Evolutionary conservation across 2,797 vertebrate species (phyloP).

Genomic region (Crenuchus spilurus): DNA sequence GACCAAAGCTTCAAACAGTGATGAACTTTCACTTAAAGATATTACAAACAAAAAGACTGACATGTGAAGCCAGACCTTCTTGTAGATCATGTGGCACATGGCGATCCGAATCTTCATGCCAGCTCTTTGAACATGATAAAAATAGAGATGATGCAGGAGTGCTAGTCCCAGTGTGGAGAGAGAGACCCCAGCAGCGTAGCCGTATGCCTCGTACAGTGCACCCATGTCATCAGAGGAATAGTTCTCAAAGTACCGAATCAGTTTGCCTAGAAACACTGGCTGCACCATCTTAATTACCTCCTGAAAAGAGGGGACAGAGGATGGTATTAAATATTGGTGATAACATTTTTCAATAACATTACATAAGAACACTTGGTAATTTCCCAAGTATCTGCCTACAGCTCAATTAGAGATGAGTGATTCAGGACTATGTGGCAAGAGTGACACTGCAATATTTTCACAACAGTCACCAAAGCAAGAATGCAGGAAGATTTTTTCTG

Average conservation of each 20-base stretch:
- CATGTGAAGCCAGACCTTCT: slow-evolving; percentile 79
- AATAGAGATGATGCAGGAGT: slow-evolving; percentile 86
- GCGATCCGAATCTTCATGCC: slow-evolving; percentile 92
- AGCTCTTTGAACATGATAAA: slow-evolving; percentile 82
- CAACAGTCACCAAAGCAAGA: neutral
- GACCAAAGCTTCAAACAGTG: neutral
- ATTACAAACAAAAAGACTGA: slow-evolving; percentile 15
- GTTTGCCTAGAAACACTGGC: slow-evolving; percentile 86
- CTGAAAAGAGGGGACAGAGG: slow-evolving; percentile 65
- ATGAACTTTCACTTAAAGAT: too few relatives aligned
- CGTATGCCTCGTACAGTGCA: slow-evolving; percentile 69
- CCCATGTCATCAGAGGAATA: slow-evolving; percentile 55
- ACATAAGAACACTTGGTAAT: too few relatives aligned
- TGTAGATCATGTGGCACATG: slow-evolving; percentile 94
- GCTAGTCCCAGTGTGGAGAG: slow-evolving; percentile 78
- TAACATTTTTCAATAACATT: neutral
- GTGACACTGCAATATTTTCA: too few relatives aligned
- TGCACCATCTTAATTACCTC: slow-evolving; percentile 86
- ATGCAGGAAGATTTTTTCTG: neutral
- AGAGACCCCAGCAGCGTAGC: slow-evolving; percentile 77
- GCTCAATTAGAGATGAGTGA: too few relatives aligned
- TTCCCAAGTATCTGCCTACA: too few relatives aligned
- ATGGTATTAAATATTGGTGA: neutral
- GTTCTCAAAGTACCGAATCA: slow-evolving; percentile 87
- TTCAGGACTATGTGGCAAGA: too few relatives aligned